Evolutionary conservation across 2,888 invertebrate species (phyloP), one percentile per base, ranked within the genome.

Genomic region (Acleris holmiana): DNA sequence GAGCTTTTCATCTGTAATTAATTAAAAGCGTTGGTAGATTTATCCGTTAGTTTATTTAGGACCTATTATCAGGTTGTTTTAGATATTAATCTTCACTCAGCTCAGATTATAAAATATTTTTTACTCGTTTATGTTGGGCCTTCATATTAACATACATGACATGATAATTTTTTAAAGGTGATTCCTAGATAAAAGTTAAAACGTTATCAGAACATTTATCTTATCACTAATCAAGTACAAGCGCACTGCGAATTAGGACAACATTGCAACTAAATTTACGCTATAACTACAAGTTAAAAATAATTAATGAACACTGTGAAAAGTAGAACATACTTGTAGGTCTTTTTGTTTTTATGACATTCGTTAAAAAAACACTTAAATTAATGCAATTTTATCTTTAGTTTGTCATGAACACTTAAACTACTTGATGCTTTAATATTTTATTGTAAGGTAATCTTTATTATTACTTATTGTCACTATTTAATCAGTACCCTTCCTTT

Each of bases 161-260:
- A 35, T 13, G n/a, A 44, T 44, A 44, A 1, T 2, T n/a, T 35
- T 44, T 3, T n/a, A 6, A 44, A 21, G 29, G 46, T 50, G 35
- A 51, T 21, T 50, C 35, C 17, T 58, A 56, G 35, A 15, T 51
- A 44, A 17, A 44, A 47, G 18, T 57, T 35, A 58, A 40, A 41
- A 58, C 7, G 7, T 46, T 53, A 53, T 53, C 47, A 59, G 29
- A 29, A 48, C n/a, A 18, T 2, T 54, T 54, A 64, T 64, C 64
- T 64, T 64, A 64, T 64, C 64, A 48, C 15, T 48, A 48, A 54
- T 64, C 64, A 47, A 23, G 23, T 50, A 17, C 48, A 63, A 29
- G 54, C 25, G 25, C 15, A 29, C 25, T 25, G n/a, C 41, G 47
- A n/a, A 40, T 47, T 46, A 40, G 47, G 40, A 25, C 29, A n/a